Evolutionary conservation across 1,140 invertebrate species (phyloP).

Genomic region (Drosophila albomicans): DNA sequence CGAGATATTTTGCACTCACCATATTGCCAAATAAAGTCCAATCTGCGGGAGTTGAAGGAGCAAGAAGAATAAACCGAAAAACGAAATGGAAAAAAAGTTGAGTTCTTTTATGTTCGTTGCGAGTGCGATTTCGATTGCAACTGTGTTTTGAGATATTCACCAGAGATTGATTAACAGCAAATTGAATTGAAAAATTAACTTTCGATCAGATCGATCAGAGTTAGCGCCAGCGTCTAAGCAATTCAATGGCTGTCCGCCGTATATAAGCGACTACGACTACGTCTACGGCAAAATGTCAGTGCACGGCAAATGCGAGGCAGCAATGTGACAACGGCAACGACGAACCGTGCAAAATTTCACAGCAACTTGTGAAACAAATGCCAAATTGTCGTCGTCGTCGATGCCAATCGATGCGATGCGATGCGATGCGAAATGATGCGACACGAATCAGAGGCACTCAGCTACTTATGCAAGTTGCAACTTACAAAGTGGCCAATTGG

Average conservation of each 20-base stretch:
- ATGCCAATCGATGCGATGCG: constrained; percentile 36
- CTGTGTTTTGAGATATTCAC: constrained; percentile 41
- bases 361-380: constrained; percentile 54
- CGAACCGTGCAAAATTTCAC: constrained; percentile 42
- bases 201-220: constrained; percentile 61
- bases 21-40: constrained; percentile 14
- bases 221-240: constrained; percentile 58
- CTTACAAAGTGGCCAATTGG: not conserved
- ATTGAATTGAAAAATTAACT: constrained; percentile 61
- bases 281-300: constrained; percentile 50
- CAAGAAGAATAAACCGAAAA: not conserved
- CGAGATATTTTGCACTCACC: constrained; percentile 23
- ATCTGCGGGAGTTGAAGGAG: not conserved
- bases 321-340: constrained; percentile 9
- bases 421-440: constrained; percentile 21
- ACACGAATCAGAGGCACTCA: constrained; percentile 9
- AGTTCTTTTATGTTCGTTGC: too few species aligned
- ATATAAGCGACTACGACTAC: constrained; percentile 22
- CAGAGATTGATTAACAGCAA: constrained; percentile 52
- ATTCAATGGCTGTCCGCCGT: constrained; percentile 37
- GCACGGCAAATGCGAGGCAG: constrained; percentile 23
- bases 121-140: too few species aligned
- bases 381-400: constrained; percentile 45
- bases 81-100: not conserved
- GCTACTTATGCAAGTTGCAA: constrained; percentile 16